Percentiles rank a stretch among this genome's conserved stretches.
These are phyloP conservation scores for Drusus annulatus DNA, from an alignment of 1,140 invertebrate species.

Conservation along the genomic window DNA sequence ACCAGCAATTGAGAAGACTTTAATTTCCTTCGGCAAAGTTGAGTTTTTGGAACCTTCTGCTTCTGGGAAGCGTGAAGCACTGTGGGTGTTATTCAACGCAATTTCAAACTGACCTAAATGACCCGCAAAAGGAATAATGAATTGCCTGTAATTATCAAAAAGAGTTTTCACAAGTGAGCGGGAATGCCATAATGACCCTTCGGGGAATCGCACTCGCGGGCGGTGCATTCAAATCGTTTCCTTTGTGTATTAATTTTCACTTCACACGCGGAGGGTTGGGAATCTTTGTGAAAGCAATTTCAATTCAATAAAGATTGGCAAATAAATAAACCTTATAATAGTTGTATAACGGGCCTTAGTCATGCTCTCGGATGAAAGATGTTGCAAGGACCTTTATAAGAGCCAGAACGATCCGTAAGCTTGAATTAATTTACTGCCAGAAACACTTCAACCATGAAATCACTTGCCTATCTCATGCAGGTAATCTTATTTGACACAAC, in stretches of 20 bases:
- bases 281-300: too few species aligned
- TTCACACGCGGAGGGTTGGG: slow-evolving; percentile 5
- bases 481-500: too few species aligned
- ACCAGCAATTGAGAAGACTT: neutral
- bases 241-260: slow-evolving; percentile 37
- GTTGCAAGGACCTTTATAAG: too few species aligned
- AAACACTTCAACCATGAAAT: too few species aligned
- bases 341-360: too few species aligned
- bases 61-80: neutral
- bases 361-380: too few species aligned
- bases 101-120: slow-evolving; percentile 31
- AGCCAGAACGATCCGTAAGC: too few species aligned
- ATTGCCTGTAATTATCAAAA: slow-evolving; percentile 47
- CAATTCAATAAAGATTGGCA: too few species aligned
- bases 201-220: slow-evolving; percentile 17
- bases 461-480: too few species aligned
- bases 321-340: too few species aligned
- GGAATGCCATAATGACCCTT: slow-evolving; percentile 46
- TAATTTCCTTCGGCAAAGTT: neutral
- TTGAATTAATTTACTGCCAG: too few species aligned
- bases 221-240: slow-evolving; percentile 15
- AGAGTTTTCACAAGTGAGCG: slow-evolving; percentile 20
- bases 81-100: slow-evolving; percentile 40
- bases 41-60: neutral
- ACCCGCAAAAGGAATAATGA: slow-evolving; percentile 42